Base-by-base conservation (phyloP, 2,888 invertebrate species). In the Eumerus sabulonum region DNA sequence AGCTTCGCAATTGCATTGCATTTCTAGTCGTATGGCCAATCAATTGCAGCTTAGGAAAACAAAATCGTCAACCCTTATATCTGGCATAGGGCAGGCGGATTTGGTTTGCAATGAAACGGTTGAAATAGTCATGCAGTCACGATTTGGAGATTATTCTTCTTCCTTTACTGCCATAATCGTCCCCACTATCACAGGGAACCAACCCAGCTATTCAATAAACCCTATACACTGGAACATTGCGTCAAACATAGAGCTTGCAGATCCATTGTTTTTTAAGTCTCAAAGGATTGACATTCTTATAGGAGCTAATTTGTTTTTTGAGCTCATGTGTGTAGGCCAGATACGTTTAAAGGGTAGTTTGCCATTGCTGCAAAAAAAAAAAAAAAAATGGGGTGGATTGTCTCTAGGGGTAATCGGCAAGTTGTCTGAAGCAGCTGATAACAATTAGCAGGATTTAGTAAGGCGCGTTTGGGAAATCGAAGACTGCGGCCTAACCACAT, bases 381-480 rank as follows among this genome's bases (percentile, higher is more conserved):
- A 62, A 81, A 64, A 4, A 17, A 60, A n/a, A 42, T 83, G 9
- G 82, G 82, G 9, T 83, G 82, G 82, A 53, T 83, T 9, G 70
- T 82, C 9, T 68, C 76, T 51, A 82, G 72, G 12, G 54, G 64
- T 18, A 42, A 40, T 40, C 11, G 11, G n/a, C 40, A 40, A n/a
- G 27, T 27, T 2, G 27, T 27, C 2, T 4, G 7, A 27, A 40
- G 36, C 11, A 36, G 36, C 36, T 36, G 36, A 36, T 36, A 36
- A 9, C 11, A 9, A 11, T 11, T 18, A 18, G 9, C 54, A 54
- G 14, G 18, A 54, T 2, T 5, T 40, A 40, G 40, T 40, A 18
- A 54, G n/a, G 9, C 12, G n/a, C 2, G 17, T 54, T 12, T 54
- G 40, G 40, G 19, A 40, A 54, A 9, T 18, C 1, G 18, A 54